Percentiles rank a stretch among this genome's conserved stretches.
Conservation (phyloP, 1,140 invertebrate genomes). For the Gonatopus flavifemur region DNA sequence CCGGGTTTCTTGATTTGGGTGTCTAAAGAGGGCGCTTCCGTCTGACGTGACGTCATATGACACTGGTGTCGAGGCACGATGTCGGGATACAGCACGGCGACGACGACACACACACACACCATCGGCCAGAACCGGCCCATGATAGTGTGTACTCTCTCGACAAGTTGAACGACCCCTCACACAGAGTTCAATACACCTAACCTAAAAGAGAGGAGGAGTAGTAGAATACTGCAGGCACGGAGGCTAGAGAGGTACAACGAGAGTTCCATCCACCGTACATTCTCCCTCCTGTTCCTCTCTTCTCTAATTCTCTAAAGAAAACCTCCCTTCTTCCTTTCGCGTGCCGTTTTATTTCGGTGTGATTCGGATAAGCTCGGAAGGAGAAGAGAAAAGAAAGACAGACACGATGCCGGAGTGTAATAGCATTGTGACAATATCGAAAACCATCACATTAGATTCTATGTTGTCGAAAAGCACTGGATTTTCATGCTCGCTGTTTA, state of each 20-base stretch:
- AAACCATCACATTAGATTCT: no score
- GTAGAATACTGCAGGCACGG: slow-evolving; percentile 11
- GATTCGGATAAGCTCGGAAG: not conserved
- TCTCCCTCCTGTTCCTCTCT: not conserved
- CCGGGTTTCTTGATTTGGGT: no score
- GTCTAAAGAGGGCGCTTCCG: no score
- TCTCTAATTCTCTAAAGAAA: not conserved
- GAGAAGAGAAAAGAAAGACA: not conserved
- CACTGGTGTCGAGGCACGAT: no score
- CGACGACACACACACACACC: slow-evolving; percentile 13
- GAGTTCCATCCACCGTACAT: slow-evolving; percentile 17
- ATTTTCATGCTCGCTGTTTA: no score
- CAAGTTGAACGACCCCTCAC: slow-evolving; percentile 50
- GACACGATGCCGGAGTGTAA: no score
- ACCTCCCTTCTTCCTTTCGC: not conserved
- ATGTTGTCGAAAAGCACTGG: no score
- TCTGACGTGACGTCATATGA: slow-evolving; percentile 47
- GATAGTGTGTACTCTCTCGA: slow-evolving; percentile 18
- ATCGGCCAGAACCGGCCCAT: slow-evolving; percentile 24
- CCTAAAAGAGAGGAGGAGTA: not conserved
- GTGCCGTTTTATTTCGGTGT: not conserved
- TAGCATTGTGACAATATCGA: no score
- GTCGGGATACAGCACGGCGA: slow-evolving; percentile 13
- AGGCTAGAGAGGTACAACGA: slow-evolving; percentile 10
- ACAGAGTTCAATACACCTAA: slow-evolving; percentile 54